Evolutionary conservation across 1,140 invertebrate species (phyloP), one percentile per base, ranked within the genome.

Genomic region (Drosophila ogumai): DNA sequence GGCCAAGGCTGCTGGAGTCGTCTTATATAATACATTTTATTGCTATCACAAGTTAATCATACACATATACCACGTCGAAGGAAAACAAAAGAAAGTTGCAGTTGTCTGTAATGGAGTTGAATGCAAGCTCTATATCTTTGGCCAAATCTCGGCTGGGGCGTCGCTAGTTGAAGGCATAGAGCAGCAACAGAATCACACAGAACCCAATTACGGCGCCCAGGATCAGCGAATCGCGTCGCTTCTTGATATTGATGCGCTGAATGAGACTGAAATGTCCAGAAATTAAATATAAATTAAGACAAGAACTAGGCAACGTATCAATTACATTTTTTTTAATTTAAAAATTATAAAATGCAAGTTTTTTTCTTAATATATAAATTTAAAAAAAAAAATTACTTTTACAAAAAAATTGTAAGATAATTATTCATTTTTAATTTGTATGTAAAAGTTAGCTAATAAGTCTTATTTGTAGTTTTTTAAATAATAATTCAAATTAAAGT

Each of bases 171-270:
- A 98, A 98, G 54, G 96, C 95, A 88, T 98, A 99, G 0, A 98
- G 91, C 6, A 99, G 92, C 80, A 99, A 93, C 4, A 99, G 93
- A 92, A 99, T 96, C n/a, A 97, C 96, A 93, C 98, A 99, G 52
- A 96, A 93, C 31, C 95, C 96, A 68, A 99, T 95, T 6, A 98
- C 94, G 6, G 96, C 93, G 4, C 96, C 97, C 36, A 99, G 79
- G 77, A 99, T 98, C 8, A 99, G 94, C 0, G 98, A 97, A 93
- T 99, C 98, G 68, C 98, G 95, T 80, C 96, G 94, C 92, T 99
- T 99, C 66, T 97, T 95, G 6, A 99, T 93, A 93, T 98, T 98
- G 80, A 99, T 98, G 92, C 97, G 95, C 93, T 98, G 98, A 28
- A 99, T 95, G 41, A 99, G 93, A 93, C 96, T 98, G 93, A 97